Base-by-base conservation (phyloP, 2,888 invertebrate genomes). In the Andrena camellia region DNA sequence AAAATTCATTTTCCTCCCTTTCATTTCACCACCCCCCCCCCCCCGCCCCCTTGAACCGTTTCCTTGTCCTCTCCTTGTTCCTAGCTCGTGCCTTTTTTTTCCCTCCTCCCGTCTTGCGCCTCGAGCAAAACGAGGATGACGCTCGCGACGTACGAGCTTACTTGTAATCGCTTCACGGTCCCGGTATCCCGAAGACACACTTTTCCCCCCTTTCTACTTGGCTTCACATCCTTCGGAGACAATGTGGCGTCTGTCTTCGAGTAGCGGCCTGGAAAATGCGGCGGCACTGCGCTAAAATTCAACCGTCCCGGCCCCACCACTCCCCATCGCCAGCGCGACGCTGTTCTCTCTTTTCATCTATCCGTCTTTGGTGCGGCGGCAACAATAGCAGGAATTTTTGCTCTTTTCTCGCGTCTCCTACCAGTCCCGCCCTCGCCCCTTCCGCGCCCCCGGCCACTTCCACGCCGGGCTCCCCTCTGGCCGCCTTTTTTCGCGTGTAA, bases 191-290 rank as follows among this genome's bases (percentile, higher is more conserved):
- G 31, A 66, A 48, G 66, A 42, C 71, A 33, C 77, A n/a, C 64
- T 73, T 66, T 54, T 62, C 75, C 26, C 54, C 64, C 63, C 50
- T 57, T 79, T 71, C 73, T 67, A 54, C 80, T 62, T 57, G 62
- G 35, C 48, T 73, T 60, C 78, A 48, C 75, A 74, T 79, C 73
- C 74, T 76, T 48, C 76, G 71, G 83, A 90, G 90, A 91, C 90
- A 91, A 90, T 89, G 88, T 86, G 90, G 86, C 88, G 89, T 89
- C 89, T 88, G 86, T 88, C 87, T 80, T 87, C 75, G 84, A 81
- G 86, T 85, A 90, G 85, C 86, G 84, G 83, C 73, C 82, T 78
- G 90, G 91, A 91, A 91, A 91, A 90, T 90, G 90, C 79, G 86
- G 90, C 79, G 86, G 86, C 88, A 84, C 86, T 86, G 90, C 88